These are phyloP conservation scores for Lacerta agilis DNA, from an alignment of 2,797 vertebrate species.

Conservation along the genomic window DNA sequence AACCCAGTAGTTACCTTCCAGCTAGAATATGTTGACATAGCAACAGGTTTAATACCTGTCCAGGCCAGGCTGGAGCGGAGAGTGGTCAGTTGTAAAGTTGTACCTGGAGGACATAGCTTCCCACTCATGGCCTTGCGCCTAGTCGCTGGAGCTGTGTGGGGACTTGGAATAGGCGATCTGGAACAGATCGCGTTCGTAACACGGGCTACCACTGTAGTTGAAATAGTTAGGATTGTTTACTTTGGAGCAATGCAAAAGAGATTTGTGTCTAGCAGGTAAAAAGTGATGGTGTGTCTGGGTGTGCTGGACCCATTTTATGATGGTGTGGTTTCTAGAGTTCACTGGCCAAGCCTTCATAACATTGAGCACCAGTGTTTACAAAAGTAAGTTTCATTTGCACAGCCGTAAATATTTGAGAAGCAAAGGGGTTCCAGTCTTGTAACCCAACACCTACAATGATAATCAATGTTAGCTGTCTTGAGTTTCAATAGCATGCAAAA, in stretches of 20 bases:
- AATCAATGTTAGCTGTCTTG: conserved; percentile 55
- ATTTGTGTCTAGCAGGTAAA: background rate
- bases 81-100: background rate
- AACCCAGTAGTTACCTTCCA: conserved; percentile 41
- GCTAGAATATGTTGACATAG: conserved; percentile 59
- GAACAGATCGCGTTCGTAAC: too few species aligned
- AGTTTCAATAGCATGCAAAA: conserved; percentile 27
- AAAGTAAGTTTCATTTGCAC: conserved; percentile 54
- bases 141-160: background rate
- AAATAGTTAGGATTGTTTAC: background rate
- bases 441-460: conserved; percentile 53
- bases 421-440: conserved; percentile 51
- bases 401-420: conserved; percentile 58
- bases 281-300: background rate
- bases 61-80: background rate
- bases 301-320: background rate
- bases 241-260: background rate
- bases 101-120: background rate
- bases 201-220: background rate
- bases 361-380: conserved; percentile 40
- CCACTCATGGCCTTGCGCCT: too few species aligned
- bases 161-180: background rate
- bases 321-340: conserved; percentile 41
- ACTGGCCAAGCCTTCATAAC: conserved; percentile 36
- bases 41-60: conserved; percentile 37